Conservation (phyloP, 2,888 invertebrate genomes). For the Hirudinaria manillensis region DNA sequence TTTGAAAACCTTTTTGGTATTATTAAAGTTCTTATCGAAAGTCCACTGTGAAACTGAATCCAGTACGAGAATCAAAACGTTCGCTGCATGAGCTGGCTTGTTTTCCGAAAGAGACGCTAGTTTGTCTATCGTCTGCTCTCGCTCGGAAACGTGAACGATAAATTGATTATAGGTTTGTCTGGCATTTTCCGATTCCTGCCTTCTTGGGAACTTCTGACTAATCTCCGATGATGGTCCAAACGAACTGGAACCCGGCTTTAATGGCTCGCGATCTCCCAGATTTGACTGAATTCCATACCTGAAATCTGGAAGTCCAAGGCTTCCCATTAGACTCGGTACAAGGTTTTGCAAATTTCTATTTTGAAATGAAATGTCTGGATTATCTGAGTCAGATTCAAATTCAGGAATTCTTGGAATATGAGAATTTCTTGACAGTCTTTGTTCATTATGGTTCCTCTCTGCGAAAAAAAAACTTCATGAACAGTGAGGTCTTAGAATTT, state of each 20-base stretch:
- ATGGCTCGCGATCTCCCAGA: no score
- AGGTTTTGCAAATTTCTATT: not conserved
- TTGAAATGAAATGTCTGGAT: not conserved
- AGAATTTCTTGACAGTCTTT: no score
- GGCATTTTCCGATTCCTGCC: not conserved
- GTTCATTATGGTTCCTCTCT: no score
- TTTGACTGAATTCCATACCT: no score
- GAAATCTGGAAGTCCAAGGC: conserved; percentile 29
- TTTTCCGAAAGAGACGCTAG: conserved; percentile 33
- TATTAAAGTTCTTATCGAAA: conserved; percentile 46
- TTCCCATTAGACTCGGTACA: conserved; percentile 22
- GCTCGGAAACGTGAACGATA: conserved; percentile 45
- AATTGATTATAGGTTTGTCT: conserved; percentile 46
- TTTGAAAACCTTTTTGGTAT: conserved; percentile 44
- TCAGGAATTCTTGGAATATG: no score
- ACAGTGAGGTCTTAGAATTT: no score
- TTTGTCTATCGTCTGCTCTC: conserved; percentile 43
- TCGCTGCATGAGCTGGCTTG: conserved; percentile 34
- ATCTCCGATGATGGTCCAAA: no score
- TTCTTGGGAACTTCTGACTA: not conserved
- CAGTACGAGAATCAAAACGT: conserved; percentile 48
- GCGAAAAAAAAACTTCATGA: no score
- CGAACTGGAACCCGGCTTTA: no score
- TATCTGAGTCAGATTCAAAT: not conserved
- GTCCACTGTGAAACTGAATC: conserved; percentile 49